Percentiles rank a stretch among this genome's conserved stretches.
Conservation (phyloP, 2,797 vertebrate species). For the Typhlichthys subterraneus region DNA sequence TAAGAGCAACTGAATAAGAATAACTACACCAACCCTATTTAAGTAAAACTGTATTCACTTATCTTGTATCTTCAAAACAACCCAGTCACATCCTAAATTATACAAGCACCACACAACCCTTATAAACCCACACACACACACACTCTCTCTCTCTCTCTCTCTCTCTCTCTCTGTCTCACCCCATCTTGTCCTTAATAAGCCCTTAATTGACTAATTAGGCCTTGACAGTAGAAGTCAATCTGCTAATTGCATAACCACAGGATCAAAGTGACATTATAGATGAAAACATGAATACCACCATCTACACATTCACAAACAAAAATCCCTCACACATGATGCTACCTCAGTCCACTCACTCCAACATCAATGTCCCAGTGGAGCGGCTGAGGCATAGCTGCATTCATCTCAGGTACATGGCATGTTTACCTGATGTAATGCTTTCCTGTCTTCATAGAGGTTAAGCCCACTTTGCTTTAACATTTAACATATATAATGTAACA, state of each 20-base stretch:
- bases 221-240: constrained; percentile 78
- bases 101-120: too few species aligned
- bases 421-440: constrained; percentile 29
- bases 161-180: constrained; percentile 20
- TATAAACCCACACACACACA: too few species aligned
- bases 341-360: constrained; percentile 2
- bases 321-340: constrained; percentile 19
- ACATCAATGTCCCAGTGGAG: constrained; percentile 39
- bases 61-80: too few species aligned
- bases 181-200: constrained; percentile 76
- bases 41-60: too few species aligned
- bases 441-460: constrained; percentile 25
- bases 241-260: constrained; percentile 74
- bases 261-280: constrained; percentile 61
- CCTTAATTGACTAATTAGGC: constrained; percentile 70
- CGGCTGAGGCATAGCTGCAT: constrained; percentile 12
- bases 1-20: too few species aligned
- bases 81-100: too few species aligned
- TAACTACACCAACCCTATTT: too few species aligned
- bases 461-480: constrained; percentile 15
- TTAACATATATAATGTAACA: constrained; percentile 30
- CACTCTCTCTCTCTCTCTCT: not conserved
- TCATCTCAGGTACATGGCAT: constrained; percentile 19
- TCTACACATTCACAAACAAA: constrained; percentile 13
- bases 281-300: constrained; percentile 47